Evolutionary conservation across 2,888 invertebrate genomes (phyloP).

Genomic region (Macropis europaea): DNA sequence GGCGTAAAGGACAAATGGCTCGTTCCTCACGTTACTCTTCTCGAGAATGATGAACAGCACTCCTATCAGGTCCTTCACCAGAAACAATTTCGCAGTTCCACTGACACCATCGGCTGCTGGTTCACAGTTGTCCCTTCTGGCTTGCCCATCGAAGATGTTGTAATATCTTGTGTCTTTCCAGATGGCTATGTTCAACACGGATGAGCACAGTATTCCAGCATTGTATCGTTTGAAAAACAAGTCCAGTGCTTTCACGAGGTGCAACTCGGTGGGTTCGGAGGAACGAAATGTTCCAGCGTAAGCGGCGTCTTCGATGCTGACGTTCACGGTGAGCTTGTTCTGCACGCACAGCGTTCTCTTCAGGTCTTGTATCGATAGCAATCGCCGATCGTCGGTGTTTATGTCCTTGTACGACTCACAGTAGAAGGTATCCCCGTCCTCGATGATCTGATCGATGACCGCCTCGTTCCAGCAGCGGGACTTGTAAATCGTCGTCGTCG

Average conservation of each 20-base stretch:
- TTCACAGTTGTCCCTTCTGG: conserved; percentile 65
- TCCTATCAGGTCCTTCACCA: conserved; percentile 65
- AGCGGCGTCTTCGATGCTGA: conserved; percentile 70
- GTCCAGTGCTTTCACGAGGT: conserved; percentile 72
- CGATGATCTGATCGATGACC: conserved; percentile 74
- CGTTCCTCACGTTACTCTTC: conserved; percentile 70
- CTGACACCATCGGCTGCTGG: conserved; percentile 44
- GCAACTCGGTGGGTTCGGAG: conserved; percentile 67
- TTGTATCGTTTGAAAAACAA: conserved; percentile 70
- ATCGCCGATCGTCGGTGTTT: conserved; percentile 65
- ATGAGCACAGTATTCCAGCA: conserved; percentile 70
- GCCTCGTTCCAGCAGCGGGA: conserved; percentile 73
- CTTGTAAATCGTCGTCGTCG: conserved; percentile 68
- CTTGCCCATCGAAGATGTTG: conserved; percentile 74
- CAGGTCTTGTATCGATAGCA: conserved; percentile 67
- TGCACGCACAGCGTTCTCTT: conserved; percentile 64
- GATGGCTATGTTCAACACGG: conserved; percentile 70
- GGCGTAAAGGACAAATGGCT: conserved; percentile 70
- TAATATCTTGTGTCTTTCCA: conserved; percentile 69
- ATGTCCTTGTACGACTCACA: conserved; percentile 70
- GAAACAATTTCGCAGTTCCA: conserved; percentile 72
- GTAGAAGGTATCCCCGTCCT: conserved; percentile 75
- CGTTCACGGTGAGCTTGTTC: conserved; percentile 62
- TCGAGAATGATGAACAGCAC: conserved; percentile 73
- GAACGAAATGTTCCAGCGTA: conserved; percentile 75